A percentile compares a stretch with the other conserved stretches of the same genome.
Conservation (phyloP, 2,113 vertebrate genomes). For the Aviceda subcristata region DNA sequence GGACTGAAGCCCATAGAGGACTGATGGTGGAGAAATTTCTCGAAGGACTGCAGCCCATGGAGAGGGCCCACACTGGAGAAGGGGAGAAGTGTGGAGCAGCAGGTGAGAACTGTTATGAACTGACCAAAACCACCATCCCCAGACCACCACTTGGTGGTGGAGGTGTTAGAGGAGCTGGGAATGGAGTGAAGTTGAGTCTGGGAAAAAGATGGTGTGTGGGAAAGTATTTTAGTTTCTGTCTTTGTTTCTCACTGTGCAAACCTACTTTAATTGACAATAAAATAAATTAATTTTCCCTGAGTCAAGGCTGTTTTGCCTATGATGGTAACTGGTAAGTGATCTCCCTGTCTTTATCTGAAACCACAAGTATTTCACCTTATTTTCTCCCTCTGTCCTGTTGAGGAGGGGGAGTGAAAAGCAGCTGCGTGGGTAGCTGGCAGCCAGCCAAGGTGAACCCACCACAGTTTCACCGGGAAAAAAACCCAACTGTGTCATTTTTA, state of each 20-base stretch:
- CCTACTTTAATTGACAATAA: background rate
- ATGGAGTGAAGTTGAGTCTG: background rate
- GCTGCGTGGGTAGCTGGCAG: background rate
- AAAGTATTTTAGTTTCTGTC: background rate
- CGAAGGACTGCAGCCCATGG: background rate
- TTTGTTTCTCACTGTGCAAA: background rate
- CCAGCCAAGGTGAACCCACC: background rate
- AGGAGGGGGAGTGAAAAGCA: background rate
- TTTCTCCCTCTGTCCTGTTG: background rate
- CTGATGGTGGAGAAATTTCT: background rate
- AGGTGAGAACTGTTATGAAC: no score
- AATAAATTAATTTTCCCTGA: background rate
- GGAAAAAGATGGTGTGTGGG: background rate
- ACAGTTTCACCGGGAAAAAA: background rate
- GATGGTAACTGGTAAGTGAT: background rate
- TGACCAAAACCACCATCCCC: background rate
- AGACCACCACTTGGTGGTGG: background rate
- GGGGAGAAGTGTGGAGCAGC: background rate
- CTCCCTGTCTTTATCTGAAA: background rate
- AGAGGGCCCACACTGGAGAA: background rate
- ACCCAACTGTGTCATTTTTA: background rate
- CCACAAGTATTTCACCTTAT: accelerated
- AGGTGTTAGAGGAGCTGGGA: background rate
- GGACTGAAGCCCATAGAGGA: background rate
- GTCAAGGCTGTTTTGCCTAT: background rate